Evolutionary conservation across 2,888 invertebrate species (phyloP), one percentile per base, ranked within the genome.

Genomic region (Pasiphila rectangulata): DNA sequence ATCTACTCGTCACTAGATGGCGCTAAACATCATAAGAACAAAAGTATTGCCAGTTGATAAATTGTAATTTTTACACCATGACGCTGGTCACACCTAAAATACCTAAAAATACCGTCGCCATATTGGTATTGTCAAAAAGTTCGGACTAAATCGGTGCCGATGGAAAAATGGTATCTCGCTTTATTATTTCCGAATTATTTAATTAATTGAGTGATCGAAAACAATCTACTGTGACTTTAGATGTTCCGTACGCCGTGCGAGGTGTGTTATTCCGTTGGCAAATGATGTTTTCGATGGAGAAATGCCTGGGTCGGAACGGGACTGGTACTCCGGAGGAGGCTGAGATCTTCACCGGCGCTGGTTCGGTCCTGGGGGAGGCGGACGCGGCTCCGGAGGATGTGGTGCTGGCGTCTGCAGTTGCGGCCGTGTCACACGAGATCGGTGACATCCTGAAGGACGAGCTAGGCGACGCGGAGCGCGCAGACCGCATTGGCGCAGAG

Each of bases 121-220:
- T 89, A 89, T 89, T 89, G 88, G 88, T 86, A 88, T 88, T 89
- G 88, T 88, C 89, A 89, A 89, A 87, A 85, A 82, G 71, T 79
- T 83, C 72, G 79, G 75, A 73, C 67, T 75, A 69, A 65, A 77
- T 79, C 71, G 75, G 82, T 82, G 79, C 77, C 72, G 75, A 77
- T 69, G 78, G 80, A 82, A 86, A 89, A 87, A 87, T 87, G 89
- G 71, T 83, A 83, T 83, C 78, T 78, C 79, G 72, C 69, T 71
- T 71, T 72, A 63, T 69, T 70, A 67, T 70, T 65, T 72, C 63
- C 72, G 70, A 72, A 72, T 80, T 75, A 62, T 67, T 69, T n/a
- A n/a, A 63, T 67, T 73, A 69, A 69, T 72, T 63, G 67, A 79
- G 78, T 83, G 78, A 85, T 83, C 67, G 62, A 68, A 67, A 64